Conservation (phyloP, 2,888 invertebrate genomes). For the Pyralis farinalis region DNA sequence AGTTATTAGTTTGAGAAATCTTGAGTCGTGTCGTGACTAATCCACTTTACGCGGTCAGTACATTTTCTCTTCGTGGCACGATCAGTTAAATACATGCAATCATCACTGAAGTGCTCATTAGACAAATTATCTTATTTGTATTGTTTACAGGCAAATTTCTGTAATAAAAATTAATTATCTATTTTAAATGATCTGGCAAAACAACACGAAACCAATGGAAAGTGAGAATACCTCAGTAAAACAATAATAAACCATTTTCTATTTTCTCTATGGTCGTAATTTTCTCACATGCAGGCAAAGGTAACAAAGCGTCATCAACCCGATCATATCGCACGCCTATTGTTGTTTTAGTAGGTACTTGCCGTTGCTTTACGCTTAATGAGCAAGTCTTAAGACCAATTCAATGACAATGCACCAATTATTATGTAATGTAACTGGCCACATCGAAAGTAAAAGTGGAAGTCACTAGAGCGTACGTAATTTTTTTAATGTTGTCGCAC, state of each 20-base stretch:
- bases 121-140: no score
- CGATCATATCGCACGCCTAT: not conserved
- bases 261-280: slow-evolving; percentile 24
- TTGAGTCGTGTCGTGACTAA: no score
- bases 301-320: not conserved
- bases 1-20: not conserved
- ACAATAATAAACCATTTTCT: not conserved
- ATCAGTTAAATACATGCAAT: not conserved
- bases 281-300: slow-evolving; percentile 25
- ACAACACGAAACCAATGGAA: no score
- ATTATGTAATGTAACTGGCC: slow-evolving; percentile 55
- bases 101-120: no score
- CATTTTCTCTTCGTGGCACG: not conserved
- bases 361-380: not conserved
- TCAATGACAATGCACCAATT: slow-evolving; percentile 39
- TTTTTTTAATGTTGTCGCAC: no score
- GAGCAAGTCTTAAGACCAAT: no score
- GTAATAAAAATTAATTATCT: no score
- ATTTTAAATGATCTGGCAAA: no score
- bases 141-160: no score
- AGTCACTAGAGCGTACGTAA: slow-evolving; percentile 46
- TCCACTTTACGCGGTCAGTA: not conserved
- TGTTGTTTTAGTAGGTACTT: not conserved
- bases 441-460: slow-evolving; percentile 67
- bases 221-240: no score